phyloP scores from a whole-genome alignment of 2,888 invertebrate genomes.

The Pomacea canaliculata region DNA sequence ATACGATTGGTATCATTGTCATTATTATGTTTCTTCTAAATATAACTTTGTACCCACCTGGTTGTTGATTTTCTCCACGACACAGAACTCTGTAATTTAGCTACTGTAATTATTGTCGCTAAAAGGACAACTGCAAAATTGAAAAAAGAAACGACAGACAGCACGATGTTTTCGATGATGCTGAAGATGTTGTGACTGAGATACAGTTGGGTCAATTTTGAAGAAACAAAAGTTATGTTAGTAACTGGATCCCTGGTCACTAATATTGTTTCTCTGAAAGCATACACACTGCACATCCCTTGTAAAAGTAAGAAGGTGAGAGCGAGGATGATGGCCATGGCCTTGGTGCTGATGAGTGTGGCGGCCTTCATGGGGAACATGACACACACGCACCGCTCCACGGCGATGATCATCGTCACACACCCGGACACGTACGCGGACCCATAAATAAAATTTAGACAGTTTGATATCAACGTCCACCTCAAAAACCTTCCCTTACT shows the following conservation, averaged over 20 bases:
- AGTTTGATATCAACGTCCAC: background rate
- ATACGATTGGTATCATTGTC: no score
- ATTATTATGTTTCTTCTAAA: no score
- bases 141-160: no score
- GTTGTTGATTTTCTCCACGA: background rate
- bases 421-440: background rate
- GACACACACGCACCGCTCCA: slow-evolving; percentile 4
- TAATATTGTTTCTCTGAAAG: background rate
- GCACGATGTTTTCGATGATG: no score
- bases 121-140: no score
- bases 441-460: background rate
- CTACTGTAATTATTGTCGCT: no score
- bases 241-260: background rate
- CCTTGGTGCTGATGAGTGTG: background rate
- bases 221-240: background rate
- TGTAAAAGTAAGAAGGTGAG: background rate
- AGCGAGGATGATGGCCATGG: background rate
- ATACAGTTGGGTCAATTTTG: background rate
- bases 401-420: background rate
- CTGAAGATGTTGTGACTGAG: background rate
- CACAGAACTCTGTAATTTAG: no score
- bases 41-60: background rate
- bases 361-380: slow-evolving; percentile 1
- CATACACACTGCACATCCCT: background rate
- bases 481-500: background rate